Percentiles rank a stretch among this genome's conserved stretches.
Conservation (phyloP, 2,797 vertebrate genomes). For the Hippoglossus hippoglossus region DNA sequence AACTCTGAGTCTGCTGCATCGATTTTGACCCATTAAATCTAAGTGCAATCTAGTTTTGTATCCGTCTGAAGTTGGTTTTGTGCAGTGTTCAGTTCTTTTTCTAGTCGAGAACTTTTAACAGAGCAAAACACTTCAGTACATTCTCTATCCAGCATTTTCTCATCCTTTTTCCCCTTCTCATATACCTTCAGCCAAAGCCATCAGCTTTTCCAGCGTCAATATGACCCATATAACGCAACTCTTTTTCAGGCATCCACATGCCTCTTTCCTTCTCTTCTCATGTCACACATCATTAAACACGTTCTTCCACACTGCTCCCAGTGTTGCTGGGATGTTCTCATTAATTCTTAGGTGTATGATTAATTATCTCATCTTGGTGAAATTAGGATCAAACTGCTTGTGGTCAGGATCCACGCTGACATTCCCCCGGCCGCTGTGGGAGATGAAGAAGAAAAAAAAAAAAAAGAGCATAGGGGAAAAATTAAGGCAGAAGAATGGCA, state of each 20-base stretch:
- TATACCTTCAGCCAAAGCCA: constrained; percentile 9
- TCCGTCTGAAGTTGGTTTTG: constrained; percentile 32
- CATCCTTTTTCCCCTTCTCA: background rate
- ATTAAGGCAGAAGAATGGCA: constrained; percentile 42
- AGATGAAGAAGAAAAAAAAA: constrained; percentile 15
- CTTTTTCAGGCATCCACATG: constrained; percentile 24
- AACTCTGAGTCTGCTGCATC: background rate
- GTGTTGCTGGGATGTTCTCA: constrained; percentile 32
- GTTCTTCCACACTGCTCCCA: constrained; percentile 34
- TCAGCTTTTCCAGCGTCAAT: constrained; percentile 36
- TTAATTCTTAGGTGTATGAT: constrained; percentile 51
- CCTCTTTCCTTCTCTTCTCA: constrained; percentile 26
- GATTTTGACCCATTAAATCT: background rate
- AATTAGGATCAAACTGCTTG: constrained; percentile 32
- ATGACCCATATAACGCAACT: constrained; percentile 17
- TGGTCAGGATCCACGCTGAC: constrained; percentile 45
- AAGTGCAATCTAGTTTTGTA: background rate
- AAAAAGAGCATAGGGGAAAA: background rate
- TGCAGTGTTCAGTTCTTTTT: constrained; percentile 17
- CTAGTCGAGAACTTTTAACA: constrained; percentile 30
- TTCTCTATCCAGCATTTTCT: constrained; percentile 13
- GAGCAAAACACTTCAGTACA: constrained; percentile 39
- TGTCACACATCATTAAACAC: constrained; percentile 53
- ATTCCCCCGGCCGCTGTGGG: constrained; percentile 38
- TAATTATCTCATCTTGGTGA: constrained; percentile 50